Conservation (phyloP, 2,888 invertebrate species). For the Aphidius colemani region DNA sequence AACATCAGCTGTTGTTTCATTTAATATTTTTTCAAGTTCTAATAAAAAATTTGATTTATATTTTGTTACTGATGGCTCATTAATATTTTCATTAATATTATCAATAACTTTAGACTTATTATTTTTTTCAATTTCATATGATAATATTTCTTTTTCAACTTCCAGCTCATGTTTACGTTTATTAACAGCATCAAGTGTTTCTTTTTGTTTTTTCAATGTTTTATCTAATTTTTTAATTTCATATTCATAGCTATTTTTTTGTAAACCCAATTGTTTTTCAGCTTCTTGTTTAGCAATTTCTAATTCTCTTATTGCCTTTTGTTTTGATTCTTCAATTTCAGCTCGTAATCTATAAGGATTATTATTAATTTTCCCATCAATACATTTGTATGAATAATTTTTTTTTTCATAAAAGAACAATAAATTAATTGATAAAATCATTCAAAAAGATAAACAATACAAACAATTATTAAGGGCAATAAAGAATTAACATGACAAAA, state of each 20-base stretch:
- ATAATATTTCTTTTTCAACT: slow-evolving; percentile 52
- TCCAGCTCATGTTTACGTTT: slow-evolving; percentile 51
- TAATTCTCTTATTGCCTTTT: slow-evolving; percentile 54
- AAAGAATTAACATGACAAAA: too few relatives aligned
- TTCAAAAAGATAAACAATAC: neutral
- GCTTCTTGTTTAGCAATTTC: slow-evolving; percentile 54
- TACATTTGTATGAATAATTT: neutral
- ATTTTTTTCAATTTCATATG: slow-evolving; percentile 60
- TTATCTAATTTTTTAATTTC: slow-evolving; percentile 52
- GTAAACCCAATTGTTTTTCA: slow-evolving; percentile 51
- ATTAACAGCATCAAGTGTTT: slow-evolving; percentile 51
- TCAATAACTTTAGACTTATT: slow-evolving; percentile 60
- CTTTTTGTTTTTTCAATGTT: slow-evolving; percentile 54
- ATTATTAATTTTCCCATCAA: slow-evolving; percentile 7
- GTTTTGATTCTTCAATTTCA: slow-evolving; percentile 57
- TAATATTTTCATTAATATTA: slow-evolving; percentile 48
- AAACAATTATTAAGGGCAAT: neutral
- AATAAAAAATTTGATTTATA: slow-evolving; percentile 63
- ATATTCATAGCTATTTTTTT: slow-evolving; percentile 53
- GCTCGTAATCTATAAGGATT: slow-evolving; percentile 45
- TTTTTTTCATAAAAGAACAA: slow-evolving; percentile 1
- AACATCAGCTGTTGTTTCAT: slow-evolving; percentile 49
- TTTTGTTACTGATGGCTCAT: slow-evolving; percentile 53
- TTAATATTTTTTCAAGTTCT: slow-evolving; percentile 62
- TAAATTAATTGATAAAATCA: neutral